Base-by-base conservation (phyloP, 2,888 invertebrate species). In the Schrankia costaestrigalis region DNA sequence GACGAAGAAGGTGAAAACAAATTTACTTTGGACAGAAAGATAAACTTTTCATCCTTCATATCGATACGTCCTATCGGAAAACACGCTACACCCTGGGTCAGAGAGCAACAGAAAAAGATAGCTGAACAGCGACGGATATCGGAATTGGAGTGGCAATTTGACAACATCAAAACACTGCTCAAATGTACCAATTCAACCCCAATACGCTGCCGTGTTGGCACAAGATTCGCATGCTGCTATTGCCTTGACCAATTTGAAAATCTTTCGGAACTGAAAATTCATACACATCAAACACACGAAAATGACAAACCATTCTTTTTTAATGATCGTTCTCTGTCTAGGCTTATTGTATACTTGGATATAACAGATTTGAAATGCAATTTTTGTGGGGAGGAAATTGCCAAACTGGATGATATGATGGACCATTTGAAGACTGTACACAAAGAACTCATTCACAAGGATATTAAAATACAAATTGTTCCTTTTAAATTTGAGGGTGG, bases 381-480 rank as follows among this genome's bases (percentile, higher is more conserved):
- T 1, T 36, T 76, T 11, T 83, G 83, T 27, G 45, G 67, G 0
- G 32, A 39, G 1, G 31, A 43, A 12, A 45, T 79, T 0, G 48
- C 61, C 1, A 56, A 57, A 1, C 32, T 83, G 2, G 69, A 76
- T 1, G 58, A 56, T 1, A 36, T 81, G 8, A 69, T 77, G 53
- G 58, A 69, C 3, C 83, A 83, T 52, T 53, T 82, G 10, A 71
- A 67, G 27, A 40, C 28, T 0, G 57, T 56, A 0, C 80, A 82
- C 15, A 58, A 67, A 0, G 70, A 66, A 18, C 41, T 61, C 12
- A 69, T 79, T 32, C 71, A 77, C 45, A 62, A 64, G 17, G 71
- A 78, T 29, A 65, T 83, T 2, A 79, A 78, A 29, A 80, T 73
- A 37, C 77, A 79, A 27, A 71, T 83, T 5, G 60, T 81, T 18